These are phyloP conservation scores for Megalopta genalis DNA, from an alignment of 1,140 invertebrate species.

Conservation along the genomic window DNA sequence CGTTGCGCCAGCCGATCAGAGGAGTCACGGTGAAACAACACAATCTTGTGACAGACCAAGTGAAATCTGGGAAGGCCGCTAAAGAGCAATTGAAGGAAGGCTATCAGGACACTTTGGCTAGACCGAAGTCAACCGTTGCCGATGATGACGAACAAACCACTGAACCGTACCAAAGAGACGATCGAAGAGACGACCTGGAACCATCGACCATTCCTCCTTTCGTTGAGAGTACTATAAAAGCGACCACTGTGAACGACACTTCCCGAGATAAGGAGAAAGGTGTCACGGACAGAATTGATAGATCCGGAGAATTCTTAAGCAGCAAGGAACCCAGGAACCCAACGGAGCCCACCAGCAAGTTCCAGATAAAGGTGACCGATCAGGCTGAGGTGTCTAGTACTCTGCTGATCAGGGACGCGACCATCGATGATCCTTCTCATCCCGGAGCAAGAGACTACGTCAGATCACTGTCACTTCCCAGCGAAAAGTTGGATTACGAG, in stretches of 20 bases:
- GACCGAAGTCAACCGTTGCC: not conserved
- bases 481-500: conserved; percentile 6
- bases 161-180: conserved; percentile 23
- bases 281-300: not conserved
- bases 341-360: conserved; percentile 51
- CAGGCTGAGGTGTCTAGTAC: conserved; percentile 16
- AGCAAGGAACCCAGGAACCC: no score
- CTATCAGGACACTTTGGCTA: not conserved
- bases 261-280: not conserved
- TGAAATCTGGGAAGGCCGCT: not conserved
- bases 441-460: not conserved
- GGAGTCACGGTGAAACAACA: conserved; percentile 27
- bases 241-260: not conserved
- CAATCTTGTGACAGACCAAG: conserved; percentile 8
- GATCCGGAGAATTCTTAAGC: conserved; percentile 16
- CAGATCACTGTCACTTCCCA: not conserved
- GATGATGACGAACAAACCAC: not conserved
- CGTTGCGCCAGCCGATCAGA: conserved; percentile 19
- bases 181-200: not conserved
- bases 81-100: not conserved
- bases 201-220: conserved; percentile 2
- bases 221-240: conserved; percentile 16
- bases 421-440: conserved; percentile 43
- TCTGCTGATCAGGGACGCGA: conserved; percentile 49
- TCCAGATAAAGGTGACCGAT: conserved; percentile 64